Conservation (phyloP, 2,797 vertebrate genomes). For the Melanotaenia maccullochi region DNA sequence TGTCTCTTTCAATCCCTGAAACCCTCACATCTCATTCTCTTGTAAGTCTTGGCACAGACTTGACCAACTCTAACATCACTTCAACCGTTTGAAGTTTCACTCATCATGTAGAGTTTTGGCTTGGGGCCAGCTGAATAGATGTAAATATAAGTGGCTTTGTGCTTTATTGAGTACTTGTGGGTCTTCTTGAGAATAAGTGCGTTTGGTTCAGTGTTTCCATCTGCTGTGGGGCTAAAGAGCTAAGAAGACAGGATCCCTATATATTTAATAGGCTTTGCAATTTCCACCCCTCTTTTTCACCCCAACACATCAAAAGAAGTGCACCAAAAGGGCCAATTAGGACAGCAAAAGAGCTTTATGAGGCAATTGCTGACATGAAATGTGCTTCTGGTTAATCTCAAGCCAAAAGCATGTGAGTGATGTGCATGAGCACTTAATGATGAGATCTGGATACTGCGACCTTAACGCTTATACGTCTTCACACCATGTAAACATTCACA, state of each 20-base stretch:
- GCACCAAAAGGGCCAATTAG: constrained; percentile 76
- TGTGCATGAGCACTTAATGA: constrained; percentile 30
- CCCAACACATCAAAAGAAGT: constrained; percentile 74
- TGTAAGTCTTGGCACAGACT: constrained; percentile 31
- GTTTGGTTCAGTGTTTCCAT: constrained; percentile 44
- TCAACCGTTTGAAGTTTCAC: constrained; percentile 42
- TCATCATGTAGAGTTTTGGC: constrained; percentile 41
- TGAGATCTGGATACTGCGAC: constrained; percentile 31
- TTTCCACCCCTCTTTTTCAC: constrained; percentile 62
- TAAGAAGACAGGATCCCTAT: constrained; percentile 29
- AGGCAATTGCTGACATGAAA: constrained; percentile 55
- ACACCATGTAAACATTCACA: constrained; percentile 1
- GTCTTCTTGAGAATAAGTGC: constrained; percentile 35
- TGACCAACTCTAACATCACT: constrained; percentile 37
- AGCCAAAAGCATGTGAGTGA: constrained; percentile 51
- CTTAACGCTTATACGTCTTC: constrained; percentile 40
- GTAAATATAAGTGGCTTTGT: constrained; percentile 39
- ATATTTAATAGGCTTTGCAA: constrained; percentile 60
- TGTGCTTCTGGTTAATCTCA: constrained; percentile 48
- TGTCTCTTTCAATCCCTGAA: constrained; percentile 32
- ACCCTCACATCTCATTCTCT: constrained; percentile 41
- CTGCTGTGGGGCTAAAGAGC: constrained; percentile 53
- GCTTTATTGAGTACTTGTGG: constrained; percentile 15
- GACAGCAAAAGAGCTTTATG: constrained; percentile 68
- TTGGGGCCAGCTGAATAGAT: constrained; percentile 19